Evolutionary conservation across 1,140 invertebrate species (phyloP), one percentile per base, ranked within the genome.

Genomic region (Temnothorax nylanderi): DNA sequence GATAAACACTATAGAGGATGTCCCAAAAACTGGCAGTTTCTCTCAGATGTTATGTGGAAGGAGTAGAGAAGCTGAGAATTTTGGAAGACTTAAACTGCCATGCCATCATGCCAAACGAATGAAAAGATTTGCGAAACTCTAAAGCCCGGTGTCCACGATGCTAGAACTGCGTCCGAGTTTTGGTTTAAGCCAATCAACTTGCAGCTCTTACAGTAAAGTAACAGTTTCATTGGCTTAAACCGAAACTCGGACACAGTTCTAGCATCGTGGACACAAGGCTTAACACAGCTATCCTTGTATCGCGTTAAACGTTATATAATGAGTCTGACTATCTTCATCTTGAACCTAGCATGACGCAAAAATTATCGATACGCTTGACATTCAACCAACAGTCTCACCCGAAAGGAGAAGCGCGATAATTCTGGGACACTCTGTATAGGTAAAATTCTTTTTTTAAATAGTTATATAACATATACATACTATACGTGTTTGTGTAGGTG

Each of bases 21-120:
- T 84, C 80, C 69, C 80, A 84, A 84, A 75, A 84, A 84, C 69
- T 84, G 54, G 41, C 69, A 74, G 67, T 60, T 74, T 49, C 44
- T 74, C 54, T 84, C n/a, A 26, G 58, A 75, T 74, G 3, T 74
- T 37, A n/a, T 2, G 60, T 47, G 18, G 5, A 34, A 34, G 47
- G 69, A 60, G 3, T 62, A 75, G 32, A 60, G 8, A 72, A 60
- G 77, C 34, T 80, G 4, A 54, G 8, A 69, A 69, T 75, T 84
- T 74, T 84, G 54, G 41, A 84, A 84, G 80, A 82, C 51, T 81
- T 34, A 60, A 74, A 7, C 11, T 67, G 32, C 37, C 6, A 41
- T 26, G 26, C 16, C 13, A 60, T 8, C 26, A 16, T 60, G 47
- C 10, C 41, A 32, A 74, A 84, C 16, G 16, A 82, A 82, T 82